Evolutionary conservation across 2,797 vertebrate species (phyloP).

Genomic region (Neosilurus hyrtlii): DNA sequence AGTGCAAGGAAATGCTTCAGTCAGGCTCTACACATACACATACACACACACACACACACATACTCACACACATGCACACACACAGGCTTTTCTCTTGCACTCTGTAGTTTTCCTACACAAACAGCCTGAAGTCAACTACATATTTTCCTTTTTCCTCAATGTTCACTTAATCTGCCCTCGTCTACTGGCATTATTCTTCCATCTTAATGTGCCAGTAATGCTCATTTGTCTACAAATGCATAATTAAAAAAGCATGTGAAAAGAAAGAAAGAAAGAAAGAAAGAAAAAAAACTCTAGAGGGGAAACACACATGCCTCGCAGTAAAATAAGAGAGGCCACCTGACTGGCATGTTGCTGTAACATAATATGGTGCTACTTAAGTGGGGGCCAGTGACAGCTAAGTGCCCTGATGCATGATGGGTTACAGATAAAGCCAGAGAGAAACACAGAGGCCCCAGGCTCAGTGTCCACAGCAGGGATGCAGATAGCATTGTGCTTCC

Average conservation of each 20-base stretch:
- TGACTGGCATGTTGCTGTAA: constrained; percentile 74
- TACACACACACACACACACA: constrained; percentile 69
- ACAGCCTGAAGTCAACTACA: constrained; percentile 67
- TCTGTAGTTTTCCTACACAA: constrained; percentile 49
- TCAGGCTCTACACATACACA: constrained; percentile 63
- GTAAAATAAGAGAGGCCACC: constrained; percentile 35
- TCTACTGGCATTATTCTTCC: not conserved
- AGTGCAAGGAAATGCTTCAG: constrained; percentile 71
- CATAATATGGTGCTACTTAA: constrained; percentile 66
- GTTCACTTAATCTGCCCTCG: not conserved
- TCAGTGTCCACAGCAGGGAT: constrained; percentile 31
- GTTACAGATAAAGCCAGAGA: constrained; percentile 45
- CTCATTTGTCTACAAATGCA: constrained; percentile 4
- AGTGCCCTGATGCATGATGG: constrained; percentile 56
- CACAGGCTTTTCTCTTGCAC: constrained; percentile 17
- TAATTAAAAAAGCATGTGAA: constrained; percentile 12
- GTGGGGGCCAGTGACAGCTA: constrained; percentile 62
- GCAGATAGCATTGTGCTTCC: constrained; percentile 67
- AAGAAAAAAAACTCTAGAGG: too few species aligned
- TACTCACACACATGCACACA: constrained; percentile 49
- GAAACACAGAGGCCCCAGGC: constrained; percentile 42
- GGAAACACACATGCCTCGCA: not conserved
- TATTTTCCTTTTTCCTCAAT: constrained; percentile 8
- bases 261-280: not conserved
- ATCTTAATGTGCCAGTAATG: not conserved